Conservation (phyloP, 2,888 invertebrate genomes). For the Temnothorax ravouxi region DNA sequence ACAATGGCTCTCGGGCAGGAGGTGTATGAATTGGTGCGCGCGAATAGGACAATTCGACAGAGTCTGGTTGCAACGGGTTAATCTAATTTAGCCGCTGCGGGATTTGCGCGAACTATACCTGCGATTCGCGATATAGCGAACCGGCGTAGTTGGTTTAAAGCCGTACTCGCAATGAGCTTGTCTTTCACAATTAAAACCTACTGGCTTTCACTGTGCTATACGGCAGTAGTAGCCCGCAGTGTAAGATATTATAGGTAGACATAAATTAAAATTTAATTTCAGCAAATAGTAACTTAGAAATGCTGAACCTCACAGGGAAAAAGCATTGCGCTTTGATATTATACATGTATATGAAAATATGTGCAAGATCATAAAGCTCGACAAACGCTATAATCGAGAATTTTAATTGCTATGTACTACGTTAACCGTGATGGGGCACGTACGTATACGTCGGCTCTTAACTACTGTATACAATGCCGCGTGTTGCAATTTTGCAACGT, state of each 20-base stretch:
- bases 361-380: background rate
- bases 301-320: background rate
- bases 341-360: background rate
- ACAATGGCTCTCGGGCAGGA: slow-evolving; percentile 64
- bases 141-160: slow-evolving; percentile 55
- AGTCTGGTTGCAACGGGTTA: slow-evolving; percentile 76
- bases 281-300: background rate
- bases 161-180: slow-evolving; percentile 44
- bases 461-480: slow-evolving; percentile 2
- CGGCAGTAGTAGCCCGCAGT: background rate
- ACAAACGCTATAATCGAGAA: background rate
- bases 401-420: background rate
- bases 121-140: slow-evolving; percentile 41
- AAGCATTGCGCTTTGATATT: background rate
- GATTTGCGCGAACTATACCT: slow-evolving; percentile 70
- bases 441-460: slow-evolving; percentile 1
- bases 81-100: slow-evolving; percentile 78
- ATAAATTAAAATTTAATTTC: slow-evolving; percentile 33
- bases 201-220: background rate
- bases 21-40: slow-evolving; percentile 70
- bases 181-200: slow-evolving; percentile 53
- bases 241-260: background rate
- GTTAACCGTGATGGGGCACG: background rate
- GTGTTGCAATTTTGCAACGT: slow-evolving; percentile 1
- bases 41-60: slow-evolving; percentile 70